Evolutionary conservation across 2,113 vertebrate genomes (phyloP).

Genomic region (Hassar affinis): DNA sequence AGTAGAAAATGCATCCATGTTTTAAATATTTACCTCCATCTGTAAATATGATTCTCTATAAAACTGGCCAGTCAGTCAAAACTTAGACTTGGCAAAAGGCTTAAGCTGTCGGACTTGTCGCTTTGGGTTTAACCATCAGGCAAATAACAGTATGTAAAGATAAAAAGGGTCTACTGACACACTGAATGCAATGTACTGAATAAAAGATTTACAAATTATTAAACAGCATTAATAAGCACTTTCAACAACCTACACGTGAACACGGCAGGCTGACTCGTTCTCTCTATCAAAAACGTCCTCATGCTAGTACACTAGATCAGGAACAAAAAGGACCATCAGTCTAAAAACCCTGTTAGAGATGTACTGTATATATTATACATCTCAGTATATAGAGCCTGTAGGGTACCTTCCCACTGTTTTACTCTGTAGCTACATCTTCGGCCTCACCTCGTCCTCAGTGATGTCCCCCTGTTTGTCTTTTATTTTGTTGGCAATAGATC

Average conservation of each 20-base stretch:
- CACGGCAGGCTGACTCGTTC: neutral
- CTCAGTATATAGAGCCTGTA: no score
- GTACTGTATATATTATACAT: no score
- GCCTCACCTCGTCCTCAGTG: slow-evolving; percentile 91
- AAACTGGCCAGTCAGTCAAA: neutral
- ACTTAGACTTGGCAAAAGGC: neutral
- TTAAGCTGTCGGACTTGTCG: neutral
- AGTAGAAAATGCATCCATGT: neutral
- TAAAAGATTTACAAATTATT: neutral
- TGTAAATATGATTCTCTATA: neutral
- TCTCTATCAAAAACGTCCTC: neutral
- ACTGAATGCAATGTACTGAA: neutral
- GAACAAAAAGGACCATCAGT: neutral
- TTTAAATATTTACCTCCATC: neutral
- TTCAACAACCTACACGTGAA: neutral
- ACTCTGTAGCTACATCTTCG: neutral
- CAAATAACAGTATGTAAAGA: neutral
- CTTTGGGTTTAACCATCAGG: neutral
- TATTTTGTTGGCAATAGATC: slow-evolving; percentile 96
- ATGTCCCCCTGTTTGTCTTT: slow-evolving; percentile 98
- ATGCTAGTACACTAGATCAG: neutral
- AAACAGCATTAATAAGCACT: neutral
- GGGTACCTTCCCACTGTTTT: neutral
- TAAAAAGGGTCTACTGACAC: neutral
- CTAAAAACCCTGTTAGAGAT: neutral